Evolutionary conservation across 2,113 vertebrate species (phyloP).

Genomic region (Misgurnus anguillicaudatus): DNA sequence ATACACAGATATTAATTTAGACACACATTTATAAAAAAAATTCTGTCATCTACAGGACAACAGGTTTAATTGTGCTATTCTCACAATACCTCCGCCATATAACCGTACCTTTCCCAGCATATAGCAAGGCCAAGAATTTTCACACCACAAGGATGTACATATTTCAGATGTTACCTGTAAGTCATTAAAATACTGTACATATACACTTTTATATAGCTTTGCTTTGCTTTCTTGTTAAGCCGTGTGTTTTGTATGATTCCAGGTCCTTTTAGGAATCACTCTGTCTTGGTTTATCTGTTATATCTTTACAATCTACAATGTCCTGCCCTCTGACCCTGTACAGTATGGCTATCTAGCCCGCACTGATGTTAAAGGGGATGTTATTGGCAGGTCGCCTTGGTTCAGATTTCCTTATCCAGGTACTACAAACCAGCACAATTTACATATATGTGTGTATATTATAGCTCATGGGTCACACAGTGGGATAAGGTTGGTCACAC

Average conservation of each 20-base stretch:
- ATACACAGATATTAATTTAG: neutral
- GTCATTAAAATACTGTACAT: constrained; percentile 49
- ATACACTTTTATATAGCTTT: neutral
- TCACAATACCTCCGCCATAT: constrained; percentile 92
- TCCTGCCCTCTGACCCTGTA: constrained; percentile 76
- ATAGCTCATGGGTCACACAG: neutral
- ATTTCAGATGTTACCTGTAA: constrained; percentile 94
- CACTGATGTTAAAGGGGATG: constrained; percentile 82
- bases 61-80: constrained; percentile 87
- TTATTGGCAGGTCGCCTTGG: constrained; percentile 84
- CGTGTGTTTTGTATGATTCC: constrained; percentile 32
- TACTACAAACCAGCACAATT: constrained; percentile 56
- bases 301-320: constrained; percentile 76
- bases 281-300: constrained; percentile 90
- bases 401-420: constrained; percentile 93
- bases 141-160: constrained; percentile 76
- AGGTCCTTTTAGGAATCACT: constrained; percentile 91
- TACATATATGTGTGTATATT: neutral
- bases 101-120: constrained; percentile 78
- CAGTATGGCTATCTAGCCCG: constrained; percentile 85
- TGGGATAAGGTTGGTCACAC: too few species aligned
- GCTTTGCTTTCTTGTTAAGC: neutral
- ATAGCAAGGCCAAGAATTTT: constrained; percentile 76
- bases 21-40: neutral
- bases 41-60: constrained; percentile 77